Conservation (phyloP, 35 echinoderm and acorn worm genomes). For the Stichopus chloronotus region DNA sequence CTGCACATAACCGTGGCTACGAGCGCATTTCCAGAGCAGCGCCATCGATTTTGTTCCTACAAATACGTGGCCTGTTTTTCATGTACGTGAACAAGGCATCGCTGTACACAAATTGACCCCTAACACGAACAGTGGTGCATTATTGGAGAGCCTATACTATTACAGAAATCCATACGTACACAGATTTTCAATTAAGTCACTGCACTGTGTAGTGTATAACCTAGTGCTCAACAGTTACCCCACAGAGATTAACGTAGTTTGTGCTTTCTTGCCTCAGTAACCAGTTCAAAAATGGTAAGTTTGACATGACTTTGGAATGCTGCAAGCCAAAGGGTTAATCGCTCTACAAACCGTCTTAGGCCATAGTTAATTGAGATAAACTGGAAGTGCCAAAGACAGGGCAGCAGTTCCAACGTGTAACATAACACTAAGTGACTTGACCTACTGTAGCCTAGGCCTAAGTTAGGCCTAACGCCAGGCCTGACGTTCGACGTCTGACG, state of each 20-base stretch:
- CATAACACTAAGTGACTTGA: neutral
- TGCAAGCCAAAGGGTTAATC: neutral
- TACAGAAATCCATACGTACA: neutral
- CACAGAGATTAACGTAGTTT: neutral
- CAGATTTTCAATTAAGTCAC: too few species aligned
- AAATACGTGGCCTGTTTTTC: neutral
- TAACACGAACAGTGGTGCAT: neutral
- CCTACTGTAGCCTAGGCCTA: neutral
- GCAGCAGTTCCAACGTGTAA: neutral
- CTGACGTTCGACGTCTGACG: neutral
- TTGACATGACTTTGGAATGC: neutral
- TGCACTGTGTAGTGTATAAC: too few species aligned
- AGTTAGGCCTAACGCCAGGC: neutral
- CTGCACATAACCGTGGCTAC: too few species aligned
- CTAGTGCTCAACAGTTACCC: neutral
- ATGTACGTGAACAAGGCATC: neutral
- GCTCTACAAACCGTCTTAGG: neutral
- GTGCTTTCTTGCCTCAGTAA: neutral
- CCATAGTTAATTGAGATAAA: neutral
- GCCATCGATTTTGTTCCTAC: neutral
- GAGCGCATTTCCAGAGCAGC: neutral
- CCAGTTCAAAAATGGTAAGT: neutral
- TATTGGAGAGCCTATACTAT: neutral
- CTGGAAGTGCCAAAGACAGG: neutral
- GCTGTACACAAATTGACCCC: neutral